Percentiles rank a stretch among this genome's conserved stretches.
Evolutionary conservation across 2,888 invertebrate genomes (phyloP).

Genomic region (Drosophila meridionalis): DNA sequence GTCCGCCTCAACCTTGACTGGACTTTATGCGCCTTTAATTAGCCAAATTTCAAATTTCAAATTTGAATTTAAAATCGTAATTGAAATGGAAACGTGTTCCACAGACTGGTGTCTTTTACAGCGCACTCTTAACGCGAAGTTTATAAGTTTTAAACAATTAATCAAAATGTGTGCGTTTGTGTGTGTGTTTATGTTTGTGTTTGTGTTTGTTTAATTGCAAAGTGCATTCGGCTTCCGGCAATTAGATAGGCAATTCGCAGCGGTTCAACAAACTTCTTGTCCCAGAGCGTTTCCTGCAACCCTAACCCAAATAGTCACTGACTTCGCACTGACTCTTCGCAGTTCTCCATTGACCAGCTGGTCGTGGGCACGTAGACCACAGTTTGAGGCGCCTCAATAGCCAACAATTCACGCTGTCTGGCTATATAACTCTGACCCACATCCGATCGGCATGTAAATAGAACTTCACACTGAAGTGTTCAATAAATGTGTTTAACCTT

Average conservation of each 20-base stretch:
- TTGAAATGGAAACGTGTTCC: conserved; percentile 65
- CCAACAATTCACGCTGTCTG: background rate
- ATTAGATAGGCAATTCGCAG: conserved; percentile 48
- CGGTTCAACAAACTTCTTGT: conserved; percentile 70
- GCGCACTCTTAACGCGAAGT: conserved; percentile 20
- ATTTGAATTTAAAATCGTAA: conserved; percentile 30
- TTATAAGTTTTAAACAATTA: conserved; percentile 64
- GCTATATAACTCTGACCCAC: conserved; percentile 63
- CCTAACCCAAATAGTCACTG: conserved; percentile 74
- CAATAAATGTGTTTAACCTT: conserved; percentile 17
- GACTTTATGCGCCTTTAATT: conserved; percentile 76
- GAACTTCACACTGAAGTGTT: conserved; percentile 21
- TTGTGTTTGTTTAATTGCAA: conserved; percentile 68
- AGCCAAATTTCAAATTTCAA: conserved; percentile 75
- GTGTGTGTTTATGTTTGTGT: background rate
- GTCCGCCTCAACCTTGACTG: conserved; percentile 59
- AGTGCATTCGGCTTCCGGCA: conserved; percentile 76
- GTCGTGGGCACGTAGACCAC: conserved; percentile 8
- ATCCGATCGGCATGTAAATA: conserved; percentile 24
- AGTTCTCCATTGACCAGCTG: conserved; percentile 1
- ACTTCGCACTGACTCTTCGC: conserved; percentile 45
- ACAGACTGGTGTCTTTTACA: conserved; percentile 42
- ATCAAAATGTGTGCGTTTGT: conserved; percentile 50
- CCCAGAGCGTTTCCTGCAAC: conserved; percentile 77
- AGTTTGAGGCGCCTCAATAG: conserved; percentile 12